Evolutionary conservation across 2,888 invertebrate genomes (phyloP).

Genomic region (Tetheella fluctuosa): DNA sequence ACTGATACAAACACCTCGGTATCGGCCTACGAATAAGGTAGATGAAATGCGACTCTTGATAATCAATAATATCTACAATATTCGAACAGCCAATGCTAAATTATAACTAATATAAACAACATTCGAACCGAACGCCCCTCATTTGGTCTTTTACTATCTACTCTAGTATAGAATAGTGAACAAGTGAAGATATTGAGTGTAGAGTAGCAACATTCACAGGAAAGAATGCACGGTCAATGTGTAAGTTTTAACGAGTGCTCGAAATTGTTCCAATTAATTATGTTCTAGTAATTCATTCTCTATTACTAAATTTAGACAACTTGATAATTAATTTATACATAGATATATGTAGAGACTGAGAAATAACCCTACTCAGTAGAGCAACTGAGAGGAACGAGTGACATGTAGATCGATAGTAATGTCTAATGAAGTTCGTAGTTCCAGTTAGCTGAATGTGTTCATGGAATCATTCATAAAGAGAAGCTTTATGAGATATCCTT

Average conservation of each 20-base stretch:
- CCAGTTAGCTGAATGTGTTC: slow-evolving; percentile 17
- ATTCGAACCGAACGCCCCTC: slow-evolving; percentile 70
- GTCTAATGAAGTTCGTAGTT: slow-evolving; percentile 32
- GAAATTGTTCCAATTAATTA: slow-evolving; percentile 79
- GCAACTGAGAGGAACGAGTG: slow-evolving; percentile 32
- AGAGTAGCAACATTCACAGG: slow-evolving; percentile 74
- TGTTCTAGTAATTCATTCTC: slow-evolving; percentile 81
- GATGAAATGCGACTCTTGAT: background rate
- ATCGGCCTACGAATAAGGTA: background rate
- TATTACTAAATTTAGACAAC: slow-evolving; percentile 77
- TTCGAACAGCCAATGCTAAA: slow-evolving; percentile 22
- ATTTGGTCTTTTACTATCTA: slow-evolving; percentile 78
- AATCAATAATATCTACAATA: slow-evolving; percentile 15
- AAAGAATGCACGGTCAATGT: slow-evolving; percentile 80
- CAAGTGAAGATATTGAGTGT: slow-evolving; percentile 71
- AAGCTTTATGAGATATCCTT: slow-evolving; percentile 37
- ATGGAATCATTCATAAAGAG: slow-evolving; percentile 32
- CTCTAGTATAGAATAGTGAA: slow-evolving; percentile 73
- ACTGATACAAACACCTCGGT: background rate
- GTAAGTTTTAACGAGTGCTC: slow-evolving; percentile 83
- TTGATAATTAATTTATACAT: slow-evolving; percentile 73
- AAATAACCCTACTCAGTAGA: slow-evolving; percentile 52
- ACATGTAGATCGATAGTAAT: slow-evolving; percentile 34
- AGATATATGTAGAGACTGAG: slow-evolving; percentile 64
- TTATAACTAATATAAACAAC: slow-evolving; percentile 48